Conservation (phyloP, 2,888 invertebrate genomes). For the Thelaira solivaga region DNA sequence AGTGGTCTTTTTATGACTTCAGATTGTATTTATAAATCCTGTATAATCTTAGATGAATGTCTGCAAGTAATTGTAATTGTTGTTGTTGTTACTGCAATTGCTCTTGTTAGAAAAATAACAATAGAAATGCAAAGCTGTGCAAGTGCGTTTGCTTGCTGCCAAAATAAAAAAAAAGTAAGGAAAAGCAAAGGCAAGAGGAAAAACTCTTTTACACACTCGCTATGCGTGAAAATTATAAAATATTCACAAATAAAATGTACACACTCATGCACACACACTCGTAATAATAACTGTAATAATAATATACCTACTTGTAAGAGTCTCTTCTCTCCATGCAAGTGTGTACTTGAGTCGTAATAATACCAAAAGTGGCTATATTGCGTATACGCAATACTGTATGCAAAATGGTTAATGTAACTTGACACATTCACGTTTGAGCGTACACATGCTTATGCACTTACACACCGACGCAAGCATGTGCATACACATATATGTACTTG, state of each 20-base stretch:
- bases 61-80: constrained; percentile 35
- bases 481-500: not conserved
- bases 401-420: constrained; percentile 29
- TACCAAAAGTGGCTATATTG: constrained; percentile 48
- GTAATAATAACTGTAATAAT: not conserved
- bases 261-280: not conserved
- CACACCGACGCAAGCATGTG: not conserved
- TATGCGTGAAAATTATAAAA: not conserved
- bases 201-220: not conserved
- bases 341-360: constrained; percentile 24
- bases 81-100: constrained; percentile 22
- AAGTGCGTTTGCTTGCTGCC: not conserved
- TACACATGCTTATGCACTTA: not conserved
- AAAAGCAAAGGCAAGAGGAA: too few species aligned
- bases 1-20: constrained; percentile 28
- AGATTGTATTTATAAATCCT: constrained; percentile 20
- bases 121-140: constrained; percentile 24
- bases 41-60: constrained; percentile 44
- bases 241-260: not conserved
- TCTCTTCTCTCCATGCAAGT: constrained; percentile 3
- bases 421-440: constrained; percentile 38
- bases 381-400: constrained; percentile 60
- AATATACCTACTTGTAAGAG: not conserved
- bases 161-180: not conserved
- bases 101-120: constrained; percentile 18